Evolutionary conservation across 35 echinoderm and acorn worm species (phyloP), one percentile per base, ranked within the genome.

Genomic region (Ophiothrix spiculata): DNA sequence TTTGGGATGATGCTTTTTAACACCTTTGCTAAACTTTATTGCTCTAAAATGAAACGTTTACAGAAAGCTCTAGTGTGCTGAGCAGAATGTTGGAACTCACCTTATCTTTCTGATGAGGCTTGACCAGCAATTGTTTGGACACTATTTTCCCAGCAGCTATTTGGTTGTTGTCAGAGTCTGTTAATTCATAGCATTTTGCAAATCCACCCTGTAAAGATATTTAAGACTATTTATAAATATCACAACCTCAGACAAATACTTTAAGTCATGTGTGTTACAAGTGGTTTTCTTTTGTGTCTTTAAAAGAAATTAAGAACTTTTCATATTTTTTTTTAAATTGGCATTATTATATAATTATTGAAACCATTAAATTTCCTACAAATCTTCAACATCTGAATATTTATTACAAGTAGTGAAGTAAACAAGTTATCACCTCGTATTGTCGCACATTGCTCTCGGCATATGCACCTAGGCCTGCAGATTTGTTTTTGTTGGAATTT

Each of bases 151-250:
- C 91, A 79, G 96, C 96, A 92, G 86, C 94, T 21, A 89, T 94
- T 35, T 85, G 56, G 35, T 99, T 88, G 37, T 88, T 94, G 25
- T 84, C 82, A 31, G 77, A 38, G 76, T 99, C 92, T 46, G 87
- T 94, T 56, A 99, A 35, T 77, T 99, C 96, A 79, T 99, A 99
- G 64, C 96, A 99, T 77, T 99, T 99, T 10, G 96, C 96, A 91
- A 99, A 99, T n/a, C 96, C 96, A 40, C 96, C 96, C 96, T 99
- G 83, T 64, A 86, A 84, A 75, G 1, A 19, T 56, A 85, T 38
- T 37, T 16, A 78, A 49, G 41, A 16, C 37, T 34, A 79, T 0
- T n/a, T 40, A 1, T 86, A 11, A 54, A 28, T 69, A 28, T 10
- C 23, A 69, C 16, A 15, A 15, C 3, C 17, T 69, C 60, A 69